Conservation (phyloP, 2,113 vertebrate genomes). For the Oreochromis spilurus region DNA sequence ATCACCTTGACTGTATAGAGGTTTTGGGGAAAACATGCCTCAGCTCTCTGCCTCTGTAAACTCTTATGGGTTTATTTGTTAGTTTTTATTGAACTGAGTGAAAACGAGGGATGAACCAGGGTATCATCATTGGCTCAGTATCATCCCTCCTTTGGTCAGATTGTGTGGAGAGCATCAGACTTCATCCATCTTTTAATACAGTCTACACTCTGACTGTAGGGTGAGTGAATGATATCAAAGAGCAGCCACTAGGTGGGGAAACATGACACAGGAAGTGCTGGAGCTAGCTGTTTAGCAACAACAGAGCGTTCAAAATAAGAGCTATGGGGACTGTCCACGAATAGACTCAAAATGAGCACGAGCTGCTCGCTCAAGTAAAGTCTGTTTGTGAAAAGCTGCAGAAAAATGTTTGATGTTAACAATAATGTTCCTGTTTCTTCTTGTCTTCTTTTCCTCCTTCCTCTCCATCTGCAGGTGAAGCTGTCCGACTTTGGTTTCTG, state of each 20-base stretch:
- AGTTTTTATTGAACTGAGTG: background rate
- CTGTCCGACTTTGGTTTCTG: conserved; percentile 95
- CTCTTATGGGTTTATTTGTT: background rate
- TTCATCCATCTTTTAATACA: background rate
- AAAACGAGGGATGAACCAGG: background rate
- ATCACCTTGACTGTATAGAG: background rate
- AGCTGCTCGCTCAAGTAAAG: background rate
- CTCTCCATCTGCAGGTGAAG: conserved; percentile 78
- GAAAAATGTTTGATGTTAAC: background rate
- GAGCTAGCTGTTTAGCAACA: background rate
- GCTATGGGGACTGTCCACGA: background rate
- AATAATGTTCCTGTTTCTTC: background rate
- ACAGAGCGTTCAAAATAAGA: background rate
- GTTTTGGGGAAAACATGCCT: background rate
- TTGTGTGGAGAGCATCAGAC: background rate
- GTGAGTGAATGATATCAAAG: too few relatives aligned
- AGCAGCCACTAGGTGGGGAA: background rate
- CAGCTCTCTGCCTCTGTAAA: background rate
- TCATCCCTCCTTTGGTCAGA: background rate
- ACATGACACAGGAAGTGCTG: background rate
- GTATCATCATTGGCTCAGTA: background rate
- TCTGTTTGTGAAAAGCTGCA: background rate
- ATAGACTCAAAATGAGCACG: background rate
- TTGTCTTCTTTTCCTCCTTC: rapidly evolving
- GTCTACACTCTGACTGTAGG: background rate